These are phyloP conservation scores for Urocynchramus pylzowi DNA, from an alignment of 2,113 vertebrate genomes.

Conservation along the genomic window DNA sequence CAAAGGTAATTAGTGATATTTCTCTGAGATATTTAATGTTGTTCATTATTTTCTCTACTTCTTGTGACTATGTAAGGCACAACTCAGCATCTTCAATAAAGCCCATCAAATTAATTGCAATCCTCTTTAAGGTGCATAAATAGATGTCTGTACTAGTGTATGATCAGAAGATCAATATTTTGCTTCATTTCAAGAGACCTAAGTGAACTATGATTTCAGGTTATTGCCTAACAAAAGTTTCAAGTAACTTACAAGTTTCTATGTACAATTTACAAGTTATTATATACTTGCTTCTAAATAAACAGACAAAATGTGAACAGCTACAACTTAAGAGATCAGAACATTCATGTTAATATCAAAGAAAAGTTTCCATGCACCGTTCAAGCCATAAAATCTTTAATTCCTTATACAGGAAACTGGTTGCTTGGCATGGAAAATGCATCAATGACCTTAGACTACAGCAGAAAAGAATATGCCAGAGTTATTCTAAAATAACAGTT, in stretches of 20 bases:
- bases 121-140: not conserved
- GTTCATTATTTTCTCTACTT: not conserved
- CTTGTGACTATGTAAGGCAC: not conserved
- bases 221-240: not conserved
- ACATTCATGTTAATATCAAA: not conserved
- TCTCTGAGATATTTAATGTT: not conserved
- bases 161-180: not conserved
- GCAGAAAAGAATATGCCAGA: constrained; percentile 1
- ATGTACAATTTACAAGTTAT: not conserved
- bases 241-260: not conserved
- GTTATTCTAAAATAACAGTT: constrained; percentile 6
- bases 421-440: not conserved
- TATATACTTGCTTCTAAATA: not conserved
- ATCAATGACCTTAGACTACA: not conserved
- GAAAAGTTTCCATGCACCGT: not conserved
- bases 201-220: not conserved
- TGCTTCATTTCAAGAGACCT: not conserved
- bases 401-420: not conserved
- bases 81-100: not conserved
- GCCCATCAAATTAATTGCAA: not conserved
- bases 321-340: not conserved
- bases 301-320: not conserved
- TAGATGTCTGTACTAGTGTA: not conserved
- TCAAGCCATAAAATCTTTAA: not conserved
- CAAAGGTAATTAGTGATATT: not conserved